phyloP scores from a whole-genome alignment of 2,113 vertebrate species.

The Hypanus sabinus region DNA sequence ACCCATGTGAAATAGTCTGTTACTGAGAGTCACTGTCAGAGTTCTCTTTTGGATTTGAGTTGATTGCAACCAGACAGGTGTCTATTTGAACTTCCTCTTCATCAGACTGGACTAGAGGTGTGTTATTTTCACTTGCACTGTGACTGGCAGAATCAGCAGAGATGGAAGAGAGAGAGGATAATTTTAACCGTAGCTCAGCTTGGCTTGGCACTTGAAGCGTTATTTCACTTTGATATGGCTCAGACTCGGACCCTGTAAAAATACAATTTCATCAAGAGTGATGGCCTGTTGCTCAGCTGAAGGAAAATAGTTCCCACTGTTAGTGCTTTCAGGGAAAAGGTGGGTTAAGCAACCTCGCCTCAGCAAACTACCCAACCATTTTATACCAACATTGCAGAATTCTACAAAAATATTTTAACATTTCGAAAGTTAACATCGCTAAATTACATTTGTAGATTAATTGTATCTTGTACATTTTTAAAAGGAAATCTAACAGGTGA shows the following conservation, averaged over 20 bases:
- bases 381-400: neutral
- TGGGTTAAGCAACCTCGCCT: neutral
- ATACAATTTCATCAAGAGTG: neutral
- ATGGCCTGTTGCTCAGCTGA: neutral
- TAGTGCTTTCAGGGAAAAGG: neutral
- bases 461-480: neutral
- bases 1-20: neutral
- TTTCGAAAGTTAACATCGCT: no score
- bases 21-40: conserved; percentile 72
- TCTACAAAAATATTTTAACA: neutral
- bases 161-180: conserved; percentile 65
- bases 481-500: neutral
- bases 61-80: conserved; percentile 58
- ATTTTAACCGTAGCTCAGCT: conserved; percentile 61
- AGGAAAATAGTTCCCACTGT: neutral
- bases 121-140: conserved; percentile 64
- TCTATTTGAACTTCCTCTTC: conserved; percentile 78
- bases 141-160: conserved; percentile 67
- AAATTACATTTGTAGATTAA: neutral
- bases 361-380: neutral
- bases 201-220: conserved; percentile 76
- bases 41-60: conserved; percentile 48
- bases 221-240: conserved; percentile 61
- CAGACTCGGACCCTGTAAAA: conserved; percentile 61
- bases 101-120: conserved; percentile 64